phyloP scores from a whole-genome alignment of 2,113 vertebrate species.

The Verasper variegatus region DNA sequence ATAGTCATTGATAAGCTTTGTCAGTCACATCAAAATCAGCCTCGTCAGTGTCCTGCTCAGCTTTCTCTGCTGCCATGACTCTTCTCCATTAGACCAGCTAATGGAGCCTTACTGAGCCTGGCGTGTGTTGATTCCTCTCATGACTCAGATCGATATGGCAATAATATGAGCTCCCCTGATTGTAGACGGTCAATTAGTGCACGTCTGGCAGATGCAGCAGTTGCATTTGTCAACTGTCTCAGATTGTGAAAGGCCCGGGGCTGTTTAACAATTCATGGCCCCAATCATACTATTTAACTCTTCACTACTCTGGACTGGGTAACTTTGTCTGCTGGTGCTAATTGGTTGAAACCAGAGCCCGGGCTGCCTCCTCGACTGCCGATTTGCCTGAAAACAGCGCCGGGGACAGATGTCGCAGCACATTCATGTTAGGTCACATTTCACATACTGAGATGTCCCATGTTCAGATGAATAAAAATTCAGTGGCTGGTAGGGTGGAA shows the following conservation, averaged over 20 bases:
- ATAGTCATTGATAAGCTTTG: not conserved
- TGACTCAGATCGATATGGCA: conserved; percentile 51
- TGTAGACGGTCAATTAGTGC: conserved; percentile 58
- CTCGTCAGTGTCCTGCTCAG: conserved; percentile 31
- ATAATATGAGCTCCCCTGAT: conserved; percentile 66
- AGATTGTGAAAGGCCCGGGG: conserved; percentile 23
- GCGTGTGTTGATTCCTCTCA: conserved; percentile 29
- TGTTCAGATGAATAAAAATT: conserved; percentile 30
- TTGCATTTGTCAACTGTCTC: conserved; percentile 61
- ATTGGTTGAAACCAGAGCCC: conserved; percentile 46
- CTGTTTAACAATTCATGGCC: conserved; percentile 72
- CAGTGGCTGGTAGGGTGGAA: conserved; percentile 1
- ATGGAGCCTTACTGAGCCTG: conserved; percentile 16
- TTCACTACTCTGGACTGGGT: conserved; percentile 12
- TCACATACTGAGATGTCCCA: not conserved
- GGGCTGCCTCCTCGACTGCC: not conserved
- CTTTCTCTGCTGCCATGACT: conserved; percentile 23
- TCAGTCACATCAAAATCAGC: not conserved
- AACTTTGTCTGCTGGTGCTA: conserved; percentile 51
- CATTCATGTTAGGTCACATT: conserved; percentile 27
- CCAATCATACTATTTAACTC: conserved; percentile 59
- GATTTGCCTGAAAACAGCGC: conserved; percentile 6
- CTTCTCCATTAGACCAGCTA: conserved; percentile 30
- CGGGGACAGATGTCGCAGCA: not conserved
- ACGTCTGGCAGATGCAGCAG: conserved; percentile 47